Percentiles rank a stretch among this genome's conserved stretches.
phyloP scores from a whole-genome alignment of 2,797 vertebrate genomes.

The Chaetophractus vellerosus region DNA sequence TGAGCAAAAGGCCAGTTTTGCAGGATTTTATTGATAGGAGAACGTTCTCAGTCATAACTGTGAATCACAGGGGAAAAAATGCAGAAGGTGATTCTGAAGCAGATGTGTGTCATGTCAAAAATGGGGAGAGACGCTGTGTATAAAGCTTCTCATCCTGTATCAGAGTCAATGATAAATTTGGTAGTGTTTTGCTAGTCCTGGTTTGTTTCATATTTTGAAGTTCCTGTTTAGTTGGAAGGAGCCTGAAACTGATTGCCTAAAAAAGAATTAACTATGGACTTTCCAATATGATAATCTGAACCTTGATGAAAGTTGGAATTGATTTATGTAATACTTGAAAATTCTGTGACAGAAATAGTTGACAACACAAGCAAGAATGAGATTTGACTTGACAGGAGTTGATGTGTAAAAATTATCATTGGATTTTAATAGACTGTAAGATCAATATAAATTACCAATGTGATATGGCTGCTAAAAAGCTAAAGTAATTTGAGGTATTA shows the following conservation, averaged over 20 bases:
- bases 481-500: background rate
- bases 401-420: constrained; percentile 50
- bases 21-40: background rate
- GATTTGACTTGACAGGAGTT: background rate
- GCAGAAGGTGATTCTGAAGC: background rate
- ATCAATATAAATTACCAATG: constrained; percentile 33
- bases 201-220: background rate
- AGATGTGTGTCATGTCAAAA: background rate
- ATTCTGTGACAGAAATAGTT: constrained; percentile 47
- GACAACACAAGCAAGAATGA: background rate
- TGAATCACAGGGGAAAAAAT: background rate
- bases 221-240: background rate
- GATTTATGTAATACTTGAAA: constrained; percentile 61
- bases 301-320: constrained; percentile 62
- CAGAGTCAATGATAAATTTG: background rate
- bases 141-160: background rate
- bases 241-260: background rate
- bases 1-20: background rate
- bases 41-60: background rate
- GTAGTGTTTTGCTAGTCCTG: background rate
- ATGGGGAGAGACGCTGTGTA: background rate
- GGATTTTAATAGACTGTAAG: constrained; percentile 10
- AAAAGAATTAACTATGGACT: constrained; percentile 55
- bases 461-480: background rate
- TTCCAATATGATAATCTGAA: constrained; percentile 62